Evolutionary conservation across 2,797 vertebrate genomes (phyloP), one percentile per base, ranked within the genome.

Genomic region (Nasua narica): DNA sequence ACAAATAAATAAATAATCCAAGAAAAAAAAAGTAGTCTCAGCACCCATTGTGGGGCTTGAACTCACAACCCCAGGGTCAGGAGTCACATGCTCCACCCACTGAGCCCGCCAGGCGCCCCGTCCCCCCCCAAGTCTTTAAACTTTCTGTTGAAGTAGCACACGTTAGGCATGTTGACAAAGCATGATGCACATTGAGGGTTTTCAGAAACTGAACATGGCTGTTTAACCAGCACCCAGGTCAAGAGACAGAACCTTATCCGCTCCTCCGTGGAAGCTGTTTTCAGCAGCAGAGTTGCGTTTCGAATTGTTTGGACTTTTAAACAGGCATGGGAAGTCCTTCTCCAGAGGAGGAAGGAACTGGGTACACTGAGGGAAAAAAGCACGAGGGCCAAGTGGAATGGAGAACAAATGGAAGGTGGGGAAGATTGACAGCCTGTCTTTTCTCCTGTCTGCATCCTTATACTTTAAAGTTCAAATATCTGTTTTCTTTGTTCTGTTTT

Each of bases 401-500:
- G 65, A 78, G 87, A 87, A 32, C 23, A 37, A 27, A 15, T 16
- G 70, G 79, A 77, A 88, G 37, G 62, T 58, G 4, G 40, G 46
- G 27, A 50, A 46, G 56, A 81, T 18, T 19, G 29, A 0, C 70
- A 83, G 54, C 0, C 1, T n/a, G 0, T 91, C 87, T 72, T 60
- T 74, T 96, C 60, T 84, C 94, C 37, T 94, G 58, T 95, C 91
- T 81, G 88, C 65, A 19, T 1, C 67, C 29, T 0, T 72, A 50
- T 52, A 72, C 84, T 97, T 1, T 2, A 62, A 96, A 97, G 93
- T 96, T 97, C 96, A 98, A 97, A 90, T 1, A 7, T 88, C 88
- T 91, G 37, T 94, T 98, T 97, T 93, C 96, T 97, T 84, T 3
- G 0, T 91, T 98, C 97, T 97, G 92, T 97, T 98, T 98, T 97